A percentile compares a stretch with the other conserved stretches of the same genome.
Evolutionary conservation across 2,797 vertebrate genomes (phyloP).

Genomic region (Alauda arvensis): DNA sequence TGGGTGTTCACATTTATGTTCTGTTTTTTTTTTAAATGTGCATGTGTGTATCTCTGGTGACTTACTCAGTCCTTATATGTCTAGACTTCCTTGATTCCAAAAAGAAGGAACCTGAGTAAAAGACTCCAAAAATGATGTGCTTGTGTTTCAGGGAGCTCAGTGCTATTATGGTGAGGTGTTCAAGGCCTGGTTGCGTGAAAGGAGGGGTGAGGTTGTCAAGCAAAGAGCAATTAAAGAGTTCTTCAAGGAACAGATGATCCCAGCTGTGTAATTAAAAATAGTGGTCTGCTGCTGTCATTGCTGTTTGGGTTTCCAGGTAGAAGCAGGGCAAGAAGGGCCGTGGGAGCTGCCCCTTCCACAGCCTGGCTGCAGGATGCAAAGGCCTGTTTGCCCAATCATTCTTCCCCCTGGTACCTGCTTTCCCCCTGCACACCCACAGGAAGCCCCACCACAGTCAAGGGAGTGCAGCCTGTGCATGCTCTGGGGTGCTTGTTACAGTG

Average conservation of each 20-base stretch:
- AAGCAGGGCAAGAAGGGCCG: background rate
- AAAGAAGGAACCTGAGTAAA: background rate
- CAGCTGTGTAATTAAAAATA: constrained; percentile 48
- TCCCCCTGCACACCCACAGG: background rate
- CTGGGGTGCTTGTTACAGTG: background rate
- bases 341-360: background rate
- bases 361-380: background rate
- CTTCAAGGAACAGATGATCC: constrained; percentile 23
- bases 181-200: background rate
- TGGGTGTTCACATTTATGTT: background rate
- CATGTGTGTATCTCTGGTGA: background rate
- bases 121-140: background rate
- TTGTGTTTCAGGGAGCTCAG: background rate
- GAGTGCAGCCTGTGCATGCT: background rate
- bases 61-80: background rate
- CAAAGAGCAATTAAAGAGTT: constrained; percentile 37
- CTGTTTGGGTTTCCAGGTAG: constrained; percentile 11
- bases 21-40: background rate
- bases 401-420: background rate
- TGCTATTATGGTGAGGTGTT: background rate
- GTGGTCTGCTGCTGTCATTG: background rate
- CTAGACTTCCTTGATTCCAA: background rate
- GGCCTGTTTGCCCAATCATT: background rate
- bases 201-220: background rate
- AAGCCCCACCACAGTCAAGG: background rate